A percentile compares a stretch with the other conserved stretches of the same genome.
phyloP scores from a whole-genome alignment of 2,797 vertebrate species.

The Pipistrellus nathusii region DNA sequence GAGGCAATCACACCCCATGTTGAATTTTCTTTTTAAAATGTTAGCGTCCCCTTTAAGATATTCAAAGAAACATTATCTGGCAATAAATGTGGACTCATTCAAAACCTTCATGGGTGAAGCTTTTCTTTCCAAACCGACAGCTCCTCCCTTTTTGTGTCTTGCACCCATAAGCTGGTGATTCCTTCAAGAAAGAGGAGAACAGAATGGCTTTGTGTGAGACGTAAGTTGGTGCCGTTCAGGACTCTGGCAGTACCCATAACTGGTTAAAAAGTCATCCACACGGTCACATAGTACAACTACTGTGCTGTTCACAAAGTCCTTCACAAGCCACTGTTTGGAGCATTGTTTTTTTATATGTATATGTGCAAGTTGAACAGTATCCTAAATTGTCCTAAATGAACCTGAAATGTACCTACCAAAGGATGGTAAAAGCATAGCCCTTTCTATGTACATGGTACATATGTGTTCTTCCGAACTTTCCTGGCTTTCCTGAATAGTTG shows the following conservation, averaged over 20 bases:
- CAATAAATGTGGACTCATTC: slow-evolving; percentile 60
- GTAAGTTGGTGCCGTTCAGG: slow-evolving; percentile 61
- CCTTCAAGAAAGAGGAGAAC: slow-evolving; percentile 69
- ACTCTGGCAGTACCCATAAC: slow-evolving; percentile 61
- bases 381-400: not conserved
- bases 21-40: slow-evolving; percentile 42
- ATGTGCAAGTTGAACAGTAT: not conserved
- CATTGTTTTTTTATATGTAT: not conserved
- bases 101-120: slow-evolving; percentile 62
- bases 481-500: slow-evolving; percentile 19
- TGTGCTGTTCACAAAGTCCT: fast-evolving
- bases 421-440: not conserved
- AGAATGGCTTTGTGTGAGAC: slow-evolving; percentile 70
- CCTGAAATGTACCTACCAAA: not conserved
- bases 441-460: not conserved
- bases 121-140: not conserved
- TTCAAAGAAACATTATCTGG: slow-evolving; percentile 66
- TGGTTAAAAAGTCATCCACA: slow-evolving; percentile 55
- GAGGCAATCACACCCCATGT: not conserved
- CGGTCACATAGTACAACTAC: not conserved
- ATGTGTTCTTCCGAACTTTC: not conserved
- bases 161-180: slow-evolving; percentile 31
- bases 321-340: not conserved
- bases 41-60: slow-evolving; percentile 52
- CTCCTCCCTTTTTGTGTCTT: fast-evolving